These are phyloP conservation scores for Cotesia vestalis DNA, from an alignment of 1,140 invertebrate genomes.

Conservation along the genomic window DNA sequence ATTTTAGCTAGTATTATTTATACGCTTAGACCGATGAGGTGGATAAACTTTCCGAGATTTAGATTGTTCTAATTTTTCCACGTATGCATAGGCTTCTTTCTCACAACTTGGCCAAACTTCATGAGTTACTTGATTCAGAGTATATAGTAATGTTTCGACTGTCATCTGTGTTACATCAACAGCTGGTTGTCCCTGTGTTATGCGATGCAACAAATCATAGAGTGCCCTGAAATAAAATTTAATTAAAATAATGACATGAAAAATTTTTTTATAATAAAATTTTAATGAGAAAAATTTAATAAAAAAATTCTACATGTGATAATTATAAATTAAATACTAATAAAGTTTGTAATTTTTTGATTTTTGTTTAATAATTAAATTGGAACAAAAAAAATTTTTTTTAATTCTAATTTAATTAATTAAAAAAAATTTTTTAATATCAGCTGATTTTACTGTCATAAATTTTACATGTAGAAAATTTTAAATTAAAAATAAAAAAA, in stretches of 20 bases:
- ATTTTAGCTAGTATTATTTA: not conserved
- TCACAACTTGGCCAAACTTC: conserved; percentile 32
- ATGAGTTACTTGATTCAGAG: conserved; percentile 29
- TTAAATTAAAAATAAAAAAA: conserved; percentile 10
- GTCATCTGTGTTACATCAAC: conserved; percentile 30
- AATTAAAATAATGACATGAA: conserved; percentile 6
- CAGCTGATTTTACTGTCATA: too few relatives aligned
- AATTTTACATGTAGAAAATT: too few relatives aligned
- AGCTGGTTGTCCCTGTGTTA: conserved; percentile 30
- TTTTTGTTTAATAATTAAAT: too few relatives aligned
- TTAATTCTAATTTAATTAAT: too few relatives aligned
- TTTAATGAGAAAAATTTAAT: too few relatives aligned
- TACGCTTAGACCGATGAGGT: not conserved
- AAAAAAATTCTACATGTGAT: too few relatives aligned
- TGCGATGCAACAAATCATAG: conserved; percentile 34
- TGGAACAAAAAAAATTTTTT: too few relatives aligned
- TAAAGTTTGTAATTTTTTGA: too few relatives aligned
- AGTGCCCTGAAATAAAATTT: conserved; percentile 32
- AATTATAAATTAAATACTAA: too few relatives aligned
- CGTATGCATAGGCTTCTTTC: conserved; percentile 28
- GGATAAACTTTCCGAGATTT: conserved; percentile 23
- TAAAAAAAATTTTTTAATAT: too few relatives aligned
- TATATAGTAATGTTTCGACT: conserved; percentile 24
- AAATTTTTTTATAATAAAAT: not conserved
- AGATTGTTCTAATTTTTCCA: conserved; percentile 12